These are phyloP conservation scores for Leptinotarsa haldemani DNA, from an alignment of 2,888 invertebrate genomes.

Conservation along the genomic window DNA sequence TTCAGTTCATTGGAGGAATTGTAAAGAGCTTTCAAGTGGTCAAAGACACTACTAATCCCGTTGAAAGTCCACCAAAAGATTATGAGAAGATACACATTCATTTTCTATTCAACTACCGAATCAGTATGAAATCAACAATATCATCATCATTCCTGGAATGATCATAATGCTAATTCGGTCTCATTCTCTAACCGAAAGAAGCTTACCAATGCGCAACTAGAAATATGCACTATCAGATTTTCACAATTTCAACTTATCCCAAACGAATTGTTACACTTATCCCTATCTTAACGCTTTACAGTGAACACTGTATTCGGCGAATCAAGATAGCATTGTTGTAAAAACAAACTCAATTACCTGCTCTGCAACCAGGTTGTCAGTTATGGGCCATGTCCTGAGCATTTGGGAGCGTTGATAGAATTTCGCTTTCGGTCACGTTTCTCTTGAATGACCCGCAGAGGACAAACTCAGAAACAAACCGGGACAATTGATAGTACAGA, in stretches of 20 bases:
- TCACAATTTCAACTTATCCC: background rate
- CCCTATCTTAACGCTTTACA: constrained; percentile 2
- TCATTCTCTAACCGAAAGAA: background rate
- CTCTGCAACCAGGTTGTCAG: constrained; percentile 25
- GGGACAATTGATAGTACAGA: constrained; percentile 52
- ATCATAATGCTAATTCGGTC: too few species aligned
- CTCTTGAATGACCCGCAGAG: constrained; percentile 51
- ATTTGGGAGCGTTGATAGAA: constrained; percentile 34
- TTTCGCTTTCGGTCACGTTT: constrained; percentile 51
- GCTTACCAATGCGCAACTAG: background rate
- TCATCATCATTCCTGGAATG: too few species aligned
- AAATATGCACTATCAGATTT: background rate
- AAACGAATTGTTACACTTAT: background rate
- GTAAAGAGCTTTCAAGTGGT: too few species aligned
- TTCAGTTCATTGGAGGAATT: too few species aligned
- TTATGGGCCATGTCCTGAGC: constrained; percentile 21
- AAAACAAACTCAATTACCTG: constrained; percentile 33
- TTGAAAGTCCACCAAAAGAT: too few species aligned
- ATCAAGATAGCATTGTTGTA: constrained; percentile 41
- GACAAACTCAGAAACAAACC: constrained; percentile 49
- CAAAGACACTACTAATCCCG: too few species aligned
- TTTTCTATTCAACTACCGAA: too few species aligned
- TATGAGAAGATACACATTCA: too few species aligned
- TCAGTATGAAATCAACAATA: too few species aligned
- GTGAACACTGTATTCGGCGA: constrained; percentile 18